Conservation (phyloP, 2,888 invertebrate genomes). For the Pomacea canaliculata region DNA sequence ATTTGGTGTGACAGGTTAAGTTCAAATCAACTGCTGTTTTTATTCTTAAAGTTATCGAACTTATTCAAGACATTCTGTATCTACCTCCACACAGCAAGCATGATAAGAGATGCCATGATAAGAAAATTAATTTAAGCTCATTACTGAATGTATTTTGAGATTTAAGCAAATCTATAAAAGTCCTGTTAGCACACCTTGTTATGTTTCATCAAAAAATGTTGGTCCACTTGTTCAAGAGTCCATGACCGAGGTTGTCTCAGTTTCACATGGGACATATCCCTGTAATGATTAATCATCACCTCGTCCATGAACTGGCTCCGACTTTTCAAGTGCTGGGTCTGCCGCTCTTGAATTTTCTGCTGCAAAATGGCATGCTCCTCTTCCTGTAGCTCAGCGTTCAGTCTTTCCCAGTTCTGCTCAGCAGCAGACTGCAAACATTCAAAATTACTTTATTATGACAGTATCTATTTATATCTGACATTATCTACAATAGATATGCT, state of each 20-base stretch:
- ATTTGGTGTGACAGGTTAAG: too few species aligned
- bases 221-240: conserved; percentile 22
- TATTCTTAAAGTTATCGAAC: too few species aligned
- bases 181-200: conserved; percentile 37
- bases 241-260: conserved; percentile 37
- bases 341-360: conserved; percentile 48
- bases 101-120: too few species aligned
- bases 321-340: conserved; percentile 53
- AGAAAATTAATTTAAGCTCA: too few species aligned
- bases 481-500: not conserved
- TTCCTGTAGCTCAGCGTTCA: conserved; percentile 54
- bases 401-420: conserved; percentile 57
- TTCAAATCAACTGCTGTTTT: too few species aligned
- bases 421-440: conserved; percentile 47
- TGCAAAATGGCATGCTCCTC: conserved; percentile 53
- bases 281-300: conserved; percentile 50
- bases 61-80: too few species aligned
- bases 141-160: too few species aligned
- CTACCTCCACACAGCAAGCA: too few species aligned
- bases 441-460: not conserved
- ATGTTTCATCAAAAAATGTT: conserved; percentile 38
- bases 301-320: conserved; percentile 58
- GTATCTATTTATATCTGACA: not conserved
- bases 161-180: too few species aligned
- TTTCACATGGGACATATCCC: conserved; percentile 48